Conservation (phyloP, 2,113 vertebrate species). For the Notiomystis cincta region DNA sequence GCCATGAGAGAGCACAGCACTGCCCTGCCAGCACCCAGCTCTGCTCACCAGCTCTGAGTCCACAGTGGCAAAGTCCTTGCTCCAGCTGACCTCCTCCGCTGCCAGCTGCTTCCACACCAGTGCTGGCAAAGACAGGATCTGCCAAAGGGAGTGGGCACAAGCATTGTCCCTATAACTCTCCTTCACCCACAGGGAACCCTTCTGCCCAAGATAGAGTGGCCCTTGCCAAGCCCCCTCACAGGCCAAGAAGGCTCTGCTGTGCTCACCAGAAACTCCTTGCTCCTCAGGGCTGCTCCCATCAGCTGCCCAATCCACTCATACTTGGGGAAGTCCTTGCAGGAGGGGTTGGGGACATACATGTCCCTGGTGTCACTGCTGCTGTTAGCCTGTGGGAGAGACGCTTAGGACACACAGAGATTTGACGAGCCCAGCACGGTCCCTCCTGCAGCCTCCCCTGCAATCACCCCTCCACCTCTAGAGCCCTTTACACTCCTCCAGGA, state of each 20-base stretch:
- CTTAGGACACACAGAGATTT: not conserved
- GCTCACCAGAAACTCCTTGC: slow-evolving; percentile 92
- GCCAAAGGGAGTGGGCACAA: not conserved
- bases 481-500: not conserved
- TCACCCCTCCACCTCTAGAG: not conserved
- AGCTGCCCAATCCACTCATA: slow-evolving; percentile 96
- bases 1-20: rapidly evolving
- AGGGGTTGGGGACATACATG: slow-evolving; percentile 93
- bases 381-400: slow-evolving; percentile 72
- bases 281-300: slow-evolving; percentile 92
- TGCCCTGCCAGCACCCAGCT: not conserved
- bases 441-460: not conserved
- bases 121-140: slow-evolving; percentile 89
- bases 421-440: rapidly evolving
- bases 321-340: slow-evolving; percentile 90
- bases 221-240: not conserved
- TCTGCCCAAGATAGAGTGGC: not conserved
- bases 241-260: not conserved
- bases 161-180: rapidly evolving
- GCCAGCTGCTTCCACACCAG: slow-evolving; percentile 96
- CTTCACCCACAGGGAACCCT: not conserved
- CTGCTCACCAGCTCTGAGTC: slow-evolving; percentile 85
- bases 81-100: slow-evolving; percentile 90
- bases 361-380: slow-evolving; percentile 86
- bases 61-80: slow-evolving; percentile 88